Base-by-base conservation (phyloP, 2,888 invertebrate genomes). In the Hemithea aestivaria region DNA sequence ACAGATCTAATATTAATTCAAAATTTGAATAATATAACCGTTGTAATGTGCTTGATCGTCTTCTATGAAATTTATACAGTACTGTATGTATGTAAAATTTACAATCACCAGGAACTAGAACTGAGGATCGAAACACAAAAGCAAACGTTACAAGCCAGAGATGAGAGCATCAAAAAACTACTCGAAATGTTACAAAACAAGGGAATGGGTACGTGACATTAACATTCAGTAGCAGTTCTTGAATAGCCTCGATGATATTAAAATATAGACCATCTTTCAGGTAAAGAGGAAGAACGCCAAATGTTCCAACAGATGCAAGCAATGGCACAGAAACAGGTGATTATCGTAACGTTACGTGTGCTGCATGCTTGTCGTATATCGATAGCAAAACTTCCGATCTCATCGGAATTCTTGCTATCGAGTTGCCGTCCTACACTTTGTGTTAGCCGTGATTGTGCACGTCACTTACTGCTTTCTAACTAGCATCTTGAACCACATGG, bases 111-210 rank as follows among this genome's bases (percentile, higher is more conserved):
- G 93, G 98, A 98, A 88, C 89, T 98, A 83, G 98, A 98, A 85
- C 89, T 98, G 67, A 92, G 98, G 64, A 96, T 98, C 69, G 98
- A 98, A 82, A 97, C 98, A 20, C 98, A 99, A 87, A 98, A 98
- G 83, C 98, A 98, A 88, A 99, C 98, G 27, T 89, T 99, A 56
- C 94, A 95, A 72, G 97, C 98, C 29, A 90, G 98, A 62, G 98
- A 99, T 85, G 98, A 98, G 73, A 98, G 97, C 83, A 98, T 99
- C 77, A 98, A 98, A 89, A 98, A 98, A 85, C 91, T 99, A 65
- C 90, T 99, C 69, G 98, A 99, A 89, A 98, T 99, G 97, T 91
- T 99, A 44, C 98, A 98, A 83, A 96, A 95, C 77, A 97, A 97
- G 89, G 97, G 97, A 80, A 94, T 96, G 91, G 96, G 96, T 96